These are phyloP conservation scores for Poecilia velifera DNA, from an alignment of 2,797 vertebrate genomes.

Conservation along the genomic window DNA sequence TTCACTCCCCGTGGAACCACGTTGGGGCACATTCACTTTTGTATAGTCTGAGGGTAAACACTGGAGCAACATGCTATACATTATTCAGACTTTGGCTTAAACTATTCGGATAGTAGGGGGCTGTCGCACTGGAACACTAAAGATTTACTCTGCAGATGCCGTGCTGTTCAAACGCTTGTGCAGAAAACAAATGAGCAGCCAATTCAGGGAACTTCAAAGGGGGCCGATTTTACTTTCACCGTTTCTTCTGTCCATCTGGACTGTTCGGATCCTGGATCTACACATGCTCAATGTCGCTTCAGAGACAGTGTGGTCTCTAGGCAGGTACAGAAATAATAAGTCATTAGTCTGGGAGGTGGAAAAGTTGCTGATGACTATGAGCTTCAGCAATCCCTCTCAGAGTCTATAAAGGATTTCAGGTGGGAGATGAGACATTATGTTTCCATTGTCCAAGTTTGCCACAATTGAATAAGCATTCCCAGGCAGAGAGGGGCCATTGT, in stretches of 20 bases:
- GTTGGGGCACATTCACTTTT: constrained; percentile 52
- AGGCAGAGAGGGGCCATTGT: constrained; percentile 73
- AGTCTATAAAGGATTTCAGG: constrained; percentile 59
- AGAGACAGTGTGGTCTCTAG: constrained; percentile 16
- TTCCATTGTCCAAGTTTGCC: constrained; percentile 63
- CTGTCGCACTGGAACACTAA: constrained; percentile 37
- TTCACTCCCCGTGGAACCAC: constrained; percentile 45
- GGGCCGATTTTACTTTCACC: constrained; percentile 30
- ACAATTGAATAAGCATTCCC: constrained; percentile 76
- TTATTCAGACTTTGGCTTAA: constrained; percentile 64
- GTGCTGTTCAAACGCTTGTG: constrained; percentile 55
- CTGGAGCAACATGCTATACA: constrained; percentile 70
- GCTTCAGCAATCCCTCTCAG: constrained; percentile 25
- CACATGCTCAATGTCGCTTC: constrained; percentile 17
- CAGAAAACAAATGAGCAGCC: constrained; percentile 24
- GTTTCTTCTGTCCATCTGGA: constrained; percentile 30
- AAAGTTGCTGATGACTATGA: constrained; percentile 37
- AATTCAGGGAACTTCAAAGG: constrained; percentile 33
- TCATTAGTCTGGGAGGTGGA: constrained; percentile 42
- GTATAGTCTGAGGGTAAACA: constrained; percentile 64
- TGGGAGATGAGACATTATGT: constrained; percentile 58
- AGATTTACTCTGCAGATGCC: constrained; percentile 62
- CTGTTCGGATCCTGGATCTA: constrained; percentile 3
- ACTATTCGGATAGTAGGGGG: constrained; percentile 53
- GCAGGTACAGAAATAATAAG: constrained; percentile 24